phyloP scores from a whole-genome alignment of 1,140 invertebrate species.

The Manduca sexta region DNA sequence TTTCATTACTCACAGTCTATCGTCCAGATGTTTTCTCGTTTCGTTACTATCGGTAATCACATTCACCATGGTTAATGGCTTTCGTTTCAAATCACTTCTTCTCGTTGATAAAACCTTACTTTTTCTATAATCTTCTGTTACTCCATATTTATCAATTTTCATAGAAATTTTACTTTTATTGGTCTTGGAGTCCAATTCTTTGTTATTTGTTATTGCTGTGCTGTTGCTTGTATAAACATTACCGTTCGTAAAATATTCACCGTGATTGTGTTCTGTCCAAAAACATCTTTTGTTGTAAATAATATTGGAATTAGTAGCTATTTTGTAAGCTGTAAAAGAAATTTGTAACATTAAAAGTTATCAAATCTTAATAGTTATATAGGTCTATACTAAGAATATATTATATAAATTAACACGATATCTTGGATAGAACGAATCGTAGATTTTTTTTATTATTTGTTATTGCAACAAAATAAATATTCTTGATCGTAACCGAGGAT shows the following conservation, averaged over 20 bases:
- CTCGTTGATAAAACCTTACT: slow-evolving; percentile 30
- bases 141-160: slow-evolving; percentile 20
- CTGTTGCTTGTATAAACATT: too few relatives aligned
- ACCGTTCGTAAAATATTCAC: background rate
- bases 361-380: too few relatives aligned
- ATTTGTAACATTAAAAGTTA: background rate
- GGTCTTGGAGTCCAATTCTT: too few relatives aligned
- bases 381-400: too few relatives aligned
- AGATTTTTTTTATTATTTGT: background rate
- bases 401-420: background rate
- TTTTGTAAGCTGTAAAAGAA: slow-evolving; percentile 47
- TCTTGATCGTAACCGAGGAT: too few relatives aligned
- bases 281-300: slow-evolving; percentile 31
- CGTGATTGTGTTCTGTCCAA: slow-evolving; percentile 19
- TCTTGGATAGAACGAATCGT: background rate
- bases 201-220: too few relatives aligned
- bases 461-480: too few relatives aligned
- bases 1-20: slow-evolving; percentile 48
- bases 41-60: slow-evolving; percentile 57
- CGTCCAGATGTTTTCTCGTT: slow-evolving; percentile 47
- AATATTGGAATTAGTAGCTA: slow-evolving; percentile 30
- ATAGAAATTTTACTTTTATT: slow-evolving; percentile 1
- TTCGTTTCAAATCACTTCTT: slow-evolving; percentile 35
- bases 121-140: slow-evolving; percentile 33
- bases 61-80: slow-evolving; percentile 48